Conservation (phyloP, 2,888 invertebrate species). For the Drosophila neonasuta region DNA sequence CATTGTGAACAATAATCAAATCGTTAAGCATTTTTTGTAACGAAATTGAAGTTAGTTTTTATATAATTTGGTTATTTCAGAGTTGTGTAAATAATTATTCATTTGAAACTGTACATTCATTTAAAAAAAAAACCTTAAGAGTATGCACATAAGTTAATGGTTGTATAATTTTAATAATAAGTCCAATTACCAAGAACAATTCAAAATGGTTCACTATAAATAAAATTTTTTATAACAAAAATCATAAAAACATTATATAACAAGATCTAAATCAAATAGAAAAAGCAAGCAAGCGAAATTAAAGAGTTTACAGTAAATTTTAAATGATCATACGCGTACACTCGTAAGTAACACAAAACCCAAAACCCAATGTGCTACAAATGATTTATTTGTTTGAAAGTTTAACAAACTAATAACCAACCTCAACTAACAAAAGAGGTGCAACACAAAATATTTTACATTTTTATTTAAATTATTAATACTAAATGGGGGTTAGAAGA, state of each 20-base stretch:
- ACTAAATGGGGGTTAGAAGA: no score
- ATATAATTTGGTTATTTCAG: conserved; percentile 1
- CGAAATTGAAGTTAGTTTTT: not conserved
- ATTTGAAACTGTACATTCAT: conserved; percentile 11
- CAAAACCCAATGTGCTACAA: not conserved
- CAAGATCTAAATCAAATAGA: not conserved
- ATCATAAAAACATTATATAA: not conserved
- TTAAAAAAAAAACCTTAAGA: conserved; percentile 27
- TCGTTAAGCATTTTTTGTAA: not conserved
- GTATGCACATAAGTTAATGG: conserved; percentile 38
- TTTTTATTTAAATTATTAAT: not conserved
- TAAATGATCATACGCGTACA: not conserved
- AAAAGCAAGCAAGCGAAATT: not conserved
- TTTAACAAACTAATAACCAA: not conserved
- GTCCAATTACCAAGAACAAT: conserved; percentile 4
- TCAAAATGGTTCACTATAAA: not conserved
- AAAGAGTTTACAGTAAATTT: not conserved
- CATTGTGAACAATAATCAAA: conserved; percentile 4
- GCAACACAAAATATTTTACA: not conserved
- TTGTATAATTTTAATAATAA: conserved; percentile 37
- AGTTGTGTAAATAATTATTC: conserved; percentile 36
- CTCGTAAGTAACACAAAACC: not conserved
- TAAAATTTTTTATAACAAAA: not conserved
- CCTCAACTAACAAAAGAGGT: no score
- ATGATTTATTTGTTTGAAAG: not conserved